Percentiles rank a stretch among this genome's conserved stretches.
Conservation (phyloP, 2,888 invertebrate species). For the Microctonus brassicae region DNA sequence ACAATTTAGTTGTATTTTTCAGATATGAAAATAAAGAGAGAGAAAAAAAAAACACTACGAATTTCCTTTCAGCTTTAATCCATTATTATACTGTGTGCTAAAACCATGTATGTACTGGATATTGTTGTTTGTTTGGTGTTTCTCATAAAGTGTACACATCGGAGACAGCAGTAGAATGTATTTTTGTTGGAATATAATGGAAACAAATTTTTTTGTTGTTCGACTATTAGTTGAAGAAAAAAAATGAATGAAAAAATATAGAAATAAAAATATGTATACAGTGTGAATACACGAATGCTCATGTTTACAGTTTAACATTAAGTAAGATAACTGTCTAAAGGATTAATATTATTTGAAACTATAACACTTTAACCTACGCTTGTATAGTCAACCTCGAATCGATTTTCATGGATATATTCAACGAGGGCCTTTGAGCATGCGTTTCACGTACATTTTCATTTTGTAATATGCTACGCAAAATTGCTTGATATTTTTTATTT, state of each 20-base stretch:
- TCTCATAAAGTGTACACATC: neutral
- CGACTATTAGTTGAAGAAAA: neutral
- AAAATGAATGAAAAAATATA: neutral
- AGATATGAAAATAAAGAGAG: neutral
- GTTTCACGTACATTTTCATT: constrained; percentile 20
- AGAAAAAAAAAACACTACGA: neutral
- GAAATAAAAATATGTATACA: neutral
- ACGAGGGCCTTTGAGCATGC: constrained; percentile 9
- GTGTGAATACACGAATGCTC: neutral
- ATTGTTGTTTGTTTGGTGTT: neutral
- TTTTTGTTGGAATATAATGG: neutral
- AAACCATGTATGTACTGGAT: neutral
- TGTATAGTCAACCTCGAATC: constrained; percentile 6
- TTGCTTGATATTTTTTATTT: constrained; percentile 36
- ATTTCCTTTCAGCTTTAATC: constrained; percentile 1
- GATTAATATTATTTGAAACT: constrained; percentile 4
- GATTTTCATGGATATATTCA: constrained; percentile 18
- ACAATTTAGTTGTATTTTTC: neutral
- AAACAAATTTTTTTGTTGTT: neutral
- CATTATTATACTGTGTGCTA: neutral
- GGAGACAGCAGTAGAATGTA: neutral
- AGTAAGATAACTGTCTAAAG: neutral
- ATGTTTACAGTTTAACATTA: neutral
- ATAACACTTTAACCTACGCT: neutral
- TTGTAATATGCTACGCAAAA: constrained; percentile 39